phyloP scores from a whole-genome alignment of 2,113 vertebrate species.

The Petrocephalus zakoni region DNA sequence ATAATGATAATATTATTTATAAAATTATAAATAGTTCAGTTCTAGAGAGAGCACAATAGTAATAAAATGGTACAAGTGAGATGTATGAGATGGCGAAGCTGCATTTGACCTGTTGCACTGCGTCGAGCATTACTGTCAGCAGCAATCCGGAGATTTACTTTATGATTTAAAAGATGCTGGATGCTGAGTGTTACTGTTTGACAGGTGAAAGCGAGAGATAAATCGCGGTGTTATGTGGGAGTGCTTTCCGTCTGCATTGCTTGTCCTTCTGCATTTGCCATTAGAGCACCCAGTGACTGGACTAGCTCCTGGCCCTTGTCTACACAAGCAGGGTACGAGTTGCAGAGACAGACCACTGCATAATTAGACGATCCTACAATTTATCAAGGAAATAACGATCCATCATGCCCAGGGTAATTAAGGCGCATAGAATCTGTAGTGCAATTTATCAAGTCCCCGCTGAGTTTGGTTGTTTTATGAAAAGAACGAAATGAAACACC shows the following conservation, averaged over 20 bases:
- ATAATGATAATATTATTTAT: neutral
- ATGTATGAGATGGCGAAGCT: neutral
- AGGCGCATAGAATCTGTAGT: neutral
- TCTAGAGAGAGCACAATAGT: neutral
- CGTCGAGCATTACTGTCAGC: constrained; percentile 8
- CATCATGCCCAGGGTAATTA: constrained; percentile 3
- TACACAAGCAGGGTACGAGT: neutral
- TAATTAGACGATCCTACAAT: neutral
- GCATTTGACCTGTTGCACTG: neutral
- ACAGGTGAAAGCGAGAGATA: constrained; percentile 10
- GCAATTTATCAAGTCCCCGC: neutral
- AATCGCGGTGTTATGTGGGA: neutral
- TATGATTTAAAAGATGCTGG: neutral
- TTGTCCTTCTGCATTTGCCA: neutral
- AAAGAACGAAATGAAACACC: neutral
- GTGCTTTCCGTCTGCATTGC: neutral
- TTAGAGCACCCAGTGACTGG: neutral
- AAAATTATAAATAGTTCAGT: neutral
- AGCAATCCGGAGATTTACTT: neutral
- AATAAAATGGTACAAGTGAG: neutral
- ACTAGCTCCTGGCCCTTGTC: constrained; percentile 1
- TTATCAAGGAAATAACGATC: constrained; percentile 11
- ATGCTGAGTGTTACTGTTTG: neutral
- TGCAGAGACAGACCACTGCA: neutral
- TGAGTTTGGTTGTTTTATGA: neutral